Conservation (phyloP, 2,113 vertebrate genomes). For the Clarias gariepinus region DNA sequence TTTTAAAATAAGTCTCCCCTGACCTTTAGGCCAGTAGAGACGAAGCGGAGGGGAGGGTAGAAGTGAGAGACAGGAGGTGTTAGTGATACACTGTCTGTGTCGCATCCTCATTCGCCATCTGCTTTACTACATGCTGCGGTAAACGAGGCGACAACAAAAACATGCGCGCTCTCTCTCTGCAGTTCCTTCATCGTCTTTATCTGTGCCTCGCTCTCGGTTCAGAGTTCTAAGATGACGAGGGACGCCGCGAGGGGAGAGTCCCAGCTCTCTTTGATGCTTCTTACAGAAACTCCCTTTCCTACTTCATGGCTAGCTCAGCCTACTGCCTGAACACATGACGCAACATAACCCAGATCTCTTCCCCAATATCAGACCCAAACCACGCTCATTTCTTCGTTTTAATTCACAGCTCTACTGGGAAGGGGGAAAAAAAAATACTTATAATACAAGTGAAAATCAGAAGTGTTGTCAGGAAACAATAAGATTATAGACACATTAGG, state of each 20-base stretch:
- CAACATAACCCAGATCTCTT: neutral
- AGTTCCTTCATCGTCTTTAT: slow-evolving; percentile 55
- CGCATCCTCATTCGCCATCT: slow-evolving; percentile 57
- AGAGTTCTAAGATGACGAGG: slow-evolving; percentile 11
- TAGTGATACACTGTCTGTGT: slow-evolving; percentile 46
- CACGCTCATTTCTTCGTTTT: neutral
- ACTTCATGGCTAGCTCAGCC: neutral
- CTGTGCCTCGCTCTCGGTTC: neutral
- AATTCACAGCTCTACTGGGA: neutral
- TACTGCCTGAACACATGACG: neutral
- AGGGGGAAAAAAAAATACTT: neutral
- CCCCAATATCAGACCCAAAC: neutral
- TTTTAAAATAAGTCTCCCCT: slow-evolving; percentile 29
- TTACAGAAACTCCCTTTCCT: slow-evolving; percentile 5
- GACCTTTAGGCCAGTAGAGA: slow-evolving; percentile 68
- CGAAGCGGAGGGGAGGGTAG: slow-evolving; percentile 36
- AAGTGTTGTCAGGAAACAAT: too few species aligned
- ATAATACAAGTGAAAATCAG: neutral
- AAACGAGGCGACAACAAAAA: slow-evolving; percentile 21
- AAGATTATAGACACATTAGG: too few species aligned
- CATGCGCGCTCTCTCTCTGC: slow-evolving; percentile 18
- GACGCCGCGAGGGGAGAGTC: neutral
- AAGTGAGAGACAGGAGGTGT: slow-evolving; percentile 37
- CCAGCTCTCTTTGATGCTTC: neutral
- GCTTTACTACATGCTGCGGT: slow-evolving; percentile 61